These are phyloP conservation scores for Penaeus japonicus DNA, from an alignment of 1,140 invertebrate species.

Conservation along the genomic window DNA sequence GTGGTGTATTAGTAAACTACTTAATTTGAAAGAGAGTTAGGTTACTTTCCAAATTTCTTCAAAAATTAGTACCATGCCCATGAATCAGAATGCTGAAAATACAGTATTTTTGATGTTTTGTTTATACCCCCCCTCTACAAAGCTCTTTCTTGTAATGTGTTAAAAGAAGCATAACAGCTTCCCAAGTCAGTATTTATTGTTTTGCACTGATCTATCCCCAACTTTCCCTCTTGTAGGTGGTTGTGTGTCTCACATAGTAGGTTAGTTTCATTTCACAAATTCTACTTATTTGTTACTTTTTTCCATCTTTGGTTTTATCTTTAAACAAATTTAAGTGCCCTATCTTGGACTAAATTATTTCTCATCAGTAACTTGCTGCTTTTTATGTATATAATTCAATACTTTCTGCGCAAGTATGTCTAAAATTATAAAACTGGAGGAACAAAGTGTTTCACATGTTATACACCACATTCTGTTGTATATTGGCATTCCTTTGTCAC, in stretches of 20 bases:
- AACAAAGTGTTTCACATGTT: constrained; percentile 18
- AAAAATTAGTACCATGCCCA: background rate
- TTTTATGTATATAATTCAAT: constrained; percentile 42
- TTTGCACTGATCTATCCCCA: constrained; percentile 27
- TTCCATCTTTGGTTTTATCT: background rate
- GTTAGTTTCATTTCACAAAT: constrained; percentile 49
- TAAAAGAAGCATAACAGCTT: constrained; percentile 17
- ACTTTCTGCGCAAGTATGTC: constrained; percentile 27
- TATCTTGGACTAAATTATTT: constrained; percentile 25
- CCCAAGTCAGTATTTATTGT: constrained; percentile 12
- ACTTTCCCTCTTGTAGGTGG: constrained; percentile 46
- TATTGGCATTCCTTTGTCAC: background rate
- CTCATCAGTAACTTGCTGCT: constrained; percentile 26
- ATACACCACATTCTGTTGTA: constrained; percentile 8
- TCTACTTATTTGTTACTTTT: constrained; percentile 13
- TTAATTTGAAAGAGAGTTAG: too few species aligned
- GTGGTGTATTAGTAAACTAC: too few species aligned
- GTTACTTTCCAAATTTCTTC: background rate
- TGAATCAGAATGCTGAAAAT: constrained; percentile 10
- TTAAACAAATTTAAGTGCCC: constrained; percentile 12
- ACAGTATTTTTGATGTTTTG: background rate
- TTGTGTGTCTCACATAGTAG: constrained; percentile 51
- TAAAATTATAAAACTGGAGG: constrained; percentile 7
- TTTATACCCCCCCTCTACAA: background rate
- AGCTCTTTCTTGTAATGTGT: background rate